Evolutionary conservation across 2,888 invertebrate genomes (phyloP).

Genomic region (Toxonevra muliebris): DNA sequence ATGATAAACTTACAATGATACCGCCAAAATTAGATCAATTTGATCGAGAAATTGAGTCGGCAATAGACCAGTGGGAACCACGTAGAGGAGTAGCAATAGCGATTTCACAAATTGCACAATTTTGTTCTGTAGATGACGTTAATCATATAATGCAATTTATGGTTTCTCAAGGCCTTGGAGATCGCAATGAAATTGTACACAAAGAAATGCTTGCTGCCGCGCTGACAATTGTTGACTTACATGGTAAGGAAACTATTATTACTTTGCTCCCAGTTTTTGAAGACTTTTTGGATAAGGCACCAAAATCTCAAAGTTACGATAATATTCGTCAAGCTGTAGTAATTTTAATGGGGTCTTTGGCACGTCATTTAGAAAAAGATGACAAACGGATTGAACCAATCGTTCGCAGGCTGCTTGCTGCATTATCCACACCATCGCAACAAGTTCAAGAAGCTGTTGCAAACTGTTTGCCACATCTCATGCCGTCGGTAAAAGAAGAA

Average conservation of each 20-base stretch:
- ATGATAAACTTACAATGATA: conserved; percentile 80
- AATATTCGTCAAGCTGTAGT: conserved; percentile 95
- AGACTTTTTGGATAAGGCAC: conserved; percentile 90
- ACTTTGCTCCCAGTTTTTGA: conserved; percentile 91
- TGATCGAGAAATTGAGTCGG: conserved; percentile 85
- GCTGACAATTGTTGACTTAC: conserved; percentile 88
- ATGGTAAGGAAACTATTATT: conserved; percentile 85
- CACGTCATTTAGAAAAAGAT: conserved; percentile 91
- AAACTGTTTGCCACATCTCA: conserved; percentile 92
- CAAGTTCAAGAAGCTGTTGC: conserved; percentile 98
- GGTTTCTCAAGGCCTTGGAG: conserved; percentile 86
- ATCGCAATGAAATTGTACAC: conserved; percentile 82
- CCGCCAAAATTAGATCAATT: conserved; percentile 90
- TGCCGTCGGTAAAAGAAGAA: conserved; percentile 91
- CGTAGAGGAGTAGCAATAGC: conserved; percentile 89
- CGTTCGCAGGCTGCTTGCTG: conserved; percentile 86
- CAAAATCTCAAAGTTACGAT: conserved; percentile 89
- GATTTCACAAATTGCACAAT: conserved; percentile 79
- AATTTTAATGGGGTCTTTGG: conserved; percentile 95
- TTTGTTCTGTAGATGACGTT: conserved; percentile 69
- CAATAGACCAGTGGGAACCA: conserved; percentile 90
- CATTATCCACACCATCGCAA: conserved; percentile 95
- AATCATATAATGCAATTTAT: conserved; percentile 83
- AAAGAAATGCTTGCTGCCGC: conserved; percentile 94
- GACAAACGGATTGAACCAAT: conserved; percentile 95